These are phyloP conservation scores for Eretmocerus hayati DNA, from an alignment of 2,888 invertebrate genomes.

Conservation along the genomic window DNA sequence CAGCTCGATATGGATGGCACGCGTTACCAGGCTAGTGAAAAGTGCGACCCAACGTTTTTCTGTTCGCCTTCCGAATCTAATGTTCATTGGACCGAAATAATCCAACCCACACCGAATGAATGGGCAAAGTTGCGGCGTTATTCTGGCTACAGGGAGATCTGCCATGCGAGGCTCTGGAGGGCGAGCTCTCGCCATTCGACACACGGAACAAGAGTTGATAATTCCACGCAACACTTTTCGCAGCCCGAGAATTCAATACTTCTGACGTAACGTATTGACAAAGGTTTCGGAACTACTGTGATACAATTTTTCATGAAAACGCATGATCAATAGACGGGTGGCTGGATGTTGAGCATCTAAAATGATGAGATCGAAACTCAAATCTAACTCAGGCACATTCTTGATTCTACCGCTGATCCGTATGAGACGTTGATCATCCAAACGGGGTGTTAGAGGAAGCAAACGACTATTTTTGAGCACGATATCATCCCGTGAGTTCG, in stretches of 20 bases:
- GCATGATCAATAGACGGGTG: not conserved
- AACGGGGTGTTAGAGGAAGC: not conserved
- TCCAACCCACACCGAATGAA: too few species aligned
- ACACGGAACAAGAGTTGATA: not conserved
- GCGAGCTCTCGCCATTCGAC: not conserved
- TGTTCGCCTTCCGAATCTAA: not conserved
- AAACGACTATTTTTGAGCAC: not conserved
- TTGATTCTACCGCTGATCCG: not conserved
- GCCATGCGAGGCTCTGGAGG: too few species aligned
- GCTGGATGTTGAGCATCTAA: too few species aligned
- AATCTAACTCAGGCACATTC: too few species aligned
- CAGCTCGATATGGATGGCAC: too few species aligned
- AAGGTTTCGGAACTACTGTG: not conserved
- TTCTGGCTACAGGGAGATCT: not conserved
- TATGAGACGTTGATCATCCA: not conserved
- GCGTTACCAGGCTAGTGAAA: too few species aligned
- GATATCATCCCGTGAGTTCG: too few species aligned
- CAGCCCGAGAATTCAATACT: not conserved
- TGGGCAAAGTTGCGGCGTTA: not conserved
- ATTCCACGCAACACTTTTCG: too few species aligned
- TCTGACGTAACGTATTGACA: not conserved
- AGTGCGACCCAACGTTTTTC: not conserved
- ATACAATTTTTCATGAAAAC: constrained; percentile 1
- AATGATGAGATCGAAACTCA: too few species aligned
- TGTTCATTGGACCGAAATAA: too few species aligned